Base-by-base conservation (phyloP, 2,888 invertebrate species). In the Pristionchus mayeri region DNA sequence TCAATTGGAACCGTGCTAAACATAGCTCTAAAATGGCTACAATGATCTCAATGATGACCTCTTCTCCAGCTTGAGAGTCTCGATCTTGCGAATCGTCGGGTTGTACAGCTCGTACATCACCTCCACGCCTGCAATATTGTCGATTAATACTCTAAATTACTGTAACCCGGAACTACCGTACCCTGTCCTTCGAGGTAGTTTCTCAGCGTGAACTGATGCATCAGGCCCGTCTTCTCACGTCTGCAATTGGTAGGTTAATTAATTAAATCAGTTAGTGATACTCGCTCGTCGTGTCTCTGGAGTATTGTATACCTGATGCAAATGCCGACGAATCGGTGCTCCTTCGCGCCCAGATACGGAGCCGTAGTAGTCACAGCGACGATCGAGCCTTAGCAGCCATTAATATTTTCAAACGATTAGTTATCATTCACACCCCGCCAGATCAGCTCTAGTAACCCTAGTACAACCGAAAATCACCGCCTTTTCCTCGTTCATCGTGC, bases 151-250 rank as follows among this genome's bases (percentile, higher is more conserved):
- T 30, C 54, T 54, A 16, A 3, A 54, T 37, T 21, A 67, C 34
- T 4, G 40, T n/a, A 67, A 34, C n/a, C 40, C 34, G 7, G 6
- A 4, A 27, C 60, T 30, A 54, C 52, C 87, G 75, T 89, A 94
- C 94, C 97, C 93, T 97, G 96, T 91, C 96, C 95, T 93, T 99
- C 97, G 75, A 99, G 95, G 52, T 97, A 95, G 94, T 99, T 99
- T 91, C 99, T 95, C 27, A 99, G 94, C 30, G 95, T 96, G 92
- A 98, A 98, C 84, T 95, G 95, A 7, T 97, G 96, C 87, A 96
- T 94, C 16, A 99, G 94, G 0, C 98, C 98, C 92, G 95, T 95
- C 2, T 96, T 96, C 89, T 95, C 95, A 96, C 89, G 95, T 95
- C 83, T 71, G 71, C 40, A 40, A 54, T 16, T n/a, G 21, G 21